Evolutionary conservation across 2,888 invertebrate genomes (phyloP).

Genomic region (Leucania comma): DNA sequence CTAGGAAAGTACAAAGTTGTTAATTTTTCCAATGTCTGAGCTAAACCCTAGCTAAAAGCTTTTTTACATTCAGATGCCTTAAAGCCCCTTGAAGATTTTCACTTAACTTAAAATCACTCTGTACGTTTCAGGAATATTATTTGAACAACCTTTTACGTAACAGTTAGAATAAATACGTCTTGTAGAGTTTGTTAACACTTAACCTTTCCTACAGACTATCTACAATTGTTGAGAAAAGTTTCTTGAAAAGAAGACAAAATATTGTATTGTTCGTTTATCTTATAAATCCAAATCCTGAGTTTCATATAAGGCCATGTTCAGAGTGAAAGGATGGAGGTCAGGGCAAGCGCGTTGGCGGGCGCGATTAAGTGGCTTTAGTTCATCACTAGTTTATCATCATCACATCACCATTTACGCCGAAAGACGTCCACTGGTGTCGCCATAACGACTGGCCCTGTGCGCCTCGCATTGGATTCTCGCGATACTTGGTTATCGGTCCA

Average conservation of each 20-base stretch:
- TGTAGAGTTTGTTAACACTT: neutral
- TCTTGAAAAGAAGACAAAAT: neutral
- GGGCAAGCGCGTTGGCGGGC: neutral
- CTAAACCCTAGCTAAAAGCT: too few relatives aligned
- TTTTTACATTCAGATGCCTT: too few relatives aligned
- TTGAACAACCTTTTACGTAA: neutral
- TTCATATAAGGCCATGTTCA: neutral
- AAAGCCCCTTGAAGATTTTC: neutral
- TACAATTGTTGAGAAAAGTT: neutral
- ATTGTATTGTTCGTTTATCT: conserved; percentile 4
- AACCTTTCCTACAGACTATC: neutral
- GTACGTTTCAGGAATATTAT: neutral
- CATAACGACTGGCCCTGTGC: too few relatives aligned
- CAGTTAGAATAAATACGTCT: neutral
- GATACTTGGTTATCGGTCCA: too few relatives aligned
- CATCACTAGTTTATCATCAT: too few relatives aligned
- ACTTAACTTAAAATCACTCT: neutral
- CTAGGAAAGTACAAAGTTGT: too few relatives aligned
- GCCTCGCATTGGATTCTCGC: too few relatives aligned
- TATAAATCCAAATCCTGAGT: conserved; percentile 2
- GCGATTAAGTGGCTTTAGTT: neutral
- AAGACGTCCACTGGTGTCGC: too few relatives aligned
- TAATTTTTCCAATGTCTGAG: too few relatives aligned
- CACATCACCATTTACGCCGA: too few relatives aligned
- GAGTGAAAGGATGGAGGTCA: neutral